Base-by-base conservation (phyloP, 2,888 invertebrate genomes). In the Patella pellucida region DNA sequence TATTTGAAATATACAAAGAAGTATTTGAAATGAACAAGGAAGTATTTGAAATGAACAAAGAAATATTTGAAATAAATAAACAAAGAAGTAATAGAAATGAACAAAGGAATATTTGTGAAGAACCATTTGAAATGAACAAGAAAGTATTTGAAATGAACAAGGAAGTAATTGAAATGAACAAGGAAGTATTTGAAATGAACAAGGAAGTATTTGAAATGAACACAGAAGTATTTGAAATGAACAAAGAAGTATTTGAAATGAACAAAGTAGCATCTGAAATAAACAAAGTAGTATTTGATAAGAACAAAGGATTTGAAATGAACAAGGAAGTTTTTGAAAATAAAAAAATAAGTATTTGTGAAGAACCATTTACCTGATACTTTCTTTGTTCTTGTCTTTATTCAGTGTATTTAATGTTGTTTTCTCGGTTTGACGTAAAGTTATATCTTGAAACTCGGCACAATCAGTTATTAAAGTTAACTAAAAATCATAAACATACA, bases 381-480 rank as follows among this genome's bases (percentile, higher is more conserved):
- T 93, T 75, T 91, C 86, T 78, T 90, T 90, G 71, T 90, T 89
- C 83, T 93, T 93, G 85, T 93, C 93, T 84, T 93, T 93, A 88
- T 95, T 95, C 5, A 96, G 91, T 0, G 93, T 88, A 88, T 96
- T 96, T 62, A 96, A 91, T 50, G 92, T 91, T 81, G 93, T 92
- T 78, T 95, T 94, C 87, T 96, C 96, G 87, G 93, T 94, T 0
- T 93, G 92, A 78, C 95, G 92, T 27, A 95, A 90, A 79, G 94
- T 93, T 52, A 94, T 93, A 73, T 95, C 95, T 0, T 93, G 91
- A 85, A 95, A 93, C 87, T 95, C 95, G 82, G 93, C 92, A 85
- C 95, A 94, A 12, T 79, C 76, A 16, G 86, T 84, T 15, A 91
- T 74, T 14, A 89, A 77, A n/a, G 76, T 79, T 71, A 90, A 52